These are phyloP conservation scores for Ditylenchus dipsaci DNA, from an alignment of 1,140 invertebrate species.

Conservation along the genomic window DNA sequence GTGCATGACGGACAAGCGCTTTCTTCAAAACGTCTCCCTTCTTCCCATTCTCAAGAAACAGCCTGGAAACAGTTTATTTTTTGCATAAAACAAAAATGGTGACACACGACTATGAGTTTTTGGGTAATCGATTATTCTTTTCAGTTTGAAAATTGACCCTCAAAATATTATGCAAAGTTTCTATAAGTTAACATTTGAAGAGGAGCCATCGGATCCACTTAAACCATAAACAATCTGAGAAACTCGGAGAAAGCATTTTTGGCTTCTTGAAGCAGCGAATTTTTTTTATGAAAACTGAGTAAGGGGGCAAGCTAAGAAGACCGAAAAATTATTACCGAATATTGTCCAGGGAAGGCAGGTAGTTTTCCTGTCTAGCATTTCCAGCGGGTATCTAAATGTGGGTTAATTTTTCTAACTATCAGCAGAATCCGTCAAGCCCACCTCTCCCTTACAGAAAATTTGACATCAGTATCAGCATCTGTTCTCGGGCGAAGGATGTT, in stretches of 20 bases:
- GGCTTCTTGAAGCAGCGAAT: too few relatives aligned
- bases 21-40: constrained; percentile 71
- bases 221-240: too few relatives aligned
- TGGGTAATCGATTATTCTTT: too few relatives aligned
- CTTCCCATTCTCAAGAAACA: constrained; percentile 64
- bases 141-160: too few relatives aligned
- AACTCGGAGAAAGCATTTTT: too few relatives aligned
- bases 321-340: constrained; percentile 16
- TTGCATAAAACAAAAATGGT: too few relatives aligned
- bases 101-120: too few relatives aligned
- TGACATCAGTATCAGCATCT: constrained; percentile 79
- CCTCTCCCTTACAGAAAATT: constrained; percentile 82
- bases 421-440: constrained; percentile 53
- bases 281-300: too few relatives aligned
- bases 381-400: constrained; percentile 51
- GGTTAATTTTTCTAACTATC: not conserved
- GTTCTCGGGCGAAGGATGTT: constrained; percentile 87
- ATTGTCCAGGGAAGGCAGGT: constrained; percentile 38
- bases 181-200: too few relatives aligned
- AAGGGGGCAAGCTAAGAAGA: too few relatives aligned
- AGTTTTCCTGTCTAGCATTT: constrained; percentile 38
- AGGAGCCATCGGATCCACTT: too few relatives aligned
- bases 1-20: constrained; percentile 74
- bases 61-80: not conserved
- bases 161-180: too few relatives aligned